Evolutionary conservation across 2,113 vertebrate species (phyloP).

Genomic region (Lophura nycthemera): DNA sequence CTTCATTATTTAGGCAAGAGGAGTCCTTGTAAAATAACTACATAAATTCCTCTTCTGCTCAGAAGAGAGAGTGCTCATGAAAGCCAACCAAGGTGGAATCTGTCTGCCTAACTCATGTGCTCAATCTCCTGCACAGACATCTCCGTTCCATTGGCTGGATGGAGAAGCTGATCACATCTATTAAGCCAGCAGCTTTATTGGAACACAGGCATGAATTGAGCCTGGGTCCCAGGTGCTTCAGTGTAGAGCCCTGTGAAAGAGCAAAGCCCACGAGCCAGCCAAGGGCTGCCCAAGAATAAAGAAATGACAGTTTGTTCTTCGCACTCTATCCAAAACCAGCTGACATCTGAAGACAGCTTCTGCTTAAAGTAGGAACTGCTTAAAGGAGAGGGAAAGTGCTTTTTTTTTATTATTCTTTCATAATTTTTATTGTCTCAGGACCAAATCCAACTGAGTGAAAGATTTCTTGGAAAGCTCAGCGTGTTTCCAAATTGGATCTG

Average conservation of each 20-base stretch:
- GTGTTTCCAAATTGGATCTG: conserved; percentile 39
- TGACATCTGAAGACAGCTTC: conserved; percentile 5
- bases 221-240: not conserved
- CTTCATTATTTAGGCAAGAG: conserved; percentile 46
- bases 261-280: not conserved
- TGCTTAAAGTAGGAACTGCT: not conserved
- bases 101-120: not conserved
- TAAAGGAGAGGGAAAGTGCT: not conserved
- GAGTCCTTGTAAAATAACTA: conserved; percentile 14
- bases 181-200: not conserved
- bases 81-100: not conserved
- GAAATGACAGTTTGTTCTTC: conserved; percentile 9
- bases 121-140: not conserved
- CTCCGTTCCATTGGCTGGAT: not conserved
- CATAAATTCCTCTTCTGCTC: conserved; percentile 51
- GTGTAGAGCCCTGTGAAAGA: not conserved
- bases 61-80: not conserved
- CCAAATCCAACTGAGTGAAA: conserved; percentile 38
- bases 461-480: conserved; percentile 42
- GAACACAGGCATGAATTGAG: not conserved
- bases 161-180: not conserved
- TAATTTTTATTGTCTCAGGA: conserved; percentile 11
- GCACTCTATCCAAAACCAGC: not conserved
- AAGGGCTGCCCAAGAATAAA: not conserved
- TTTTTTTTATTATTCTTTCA: not conserved